A percentile compares a stretch with the other conserved stretches of the same genome.
Evolutionary conservation across 1,140 invertebrate genomes (phyloP).

Genomic region (Neodiprion pinetum): DNA sequence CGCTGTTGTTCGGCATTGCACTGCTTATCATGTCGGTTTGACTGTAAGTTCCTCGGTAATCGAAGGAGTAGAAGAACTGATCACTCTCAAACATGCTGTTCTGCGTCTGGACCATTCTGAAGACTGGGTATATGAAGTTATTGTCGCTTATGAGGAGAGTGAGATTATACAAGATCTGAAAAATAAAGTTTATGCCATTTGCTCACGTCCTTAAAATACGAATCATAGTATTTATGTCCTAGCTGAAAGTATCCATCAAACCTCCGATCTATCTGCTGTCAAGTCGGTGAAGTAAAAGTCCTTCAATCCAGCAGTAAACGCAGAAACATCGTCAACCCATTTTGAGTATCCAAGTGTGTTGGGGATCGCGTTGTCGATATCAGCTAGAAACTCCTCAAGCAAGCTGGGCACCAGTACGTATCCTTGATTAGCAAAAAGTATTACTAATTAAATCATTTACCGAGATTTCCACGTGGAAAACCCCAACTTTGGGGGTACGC

Average conservation of each 20-base stretch:
- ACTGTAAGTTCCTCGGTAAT: neutral
- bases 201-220: too few species aligned
- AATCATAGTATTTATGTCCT: too few species aligned
- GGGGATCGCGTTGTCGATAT: neutral
- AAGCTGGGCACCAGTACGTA: neutral
- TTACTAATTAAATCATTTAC: too few species aligned
- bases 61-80: neutral
- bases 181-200: too few species aligned
- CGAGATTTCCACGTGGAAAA: too few species aligned
- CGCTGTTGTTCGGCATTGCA: neutral
- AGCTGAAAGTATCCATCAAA: too few species aligned
- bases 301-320: neutral
- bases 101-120: neutral
- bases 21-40: neutral
- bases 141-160: too few species aligned
- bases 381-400: neutral
- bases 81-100: neutral
- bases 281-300: neutral
- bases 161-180: too few species aligned
- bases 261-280: neutral
- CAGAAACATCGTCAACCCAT: neutral
- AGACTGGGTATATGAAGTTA: neutral
- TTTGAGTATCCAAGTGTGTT: neutral
- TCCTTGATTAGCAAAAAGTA: too few species aligned
- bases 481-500: too few species aligned